Percentiles rank a stretch among this genome's conserved stretches.
phyloP scores from a whole-genome alignment of 2,113 vertebrate species.

The Lophius piscatorius region DNA sequence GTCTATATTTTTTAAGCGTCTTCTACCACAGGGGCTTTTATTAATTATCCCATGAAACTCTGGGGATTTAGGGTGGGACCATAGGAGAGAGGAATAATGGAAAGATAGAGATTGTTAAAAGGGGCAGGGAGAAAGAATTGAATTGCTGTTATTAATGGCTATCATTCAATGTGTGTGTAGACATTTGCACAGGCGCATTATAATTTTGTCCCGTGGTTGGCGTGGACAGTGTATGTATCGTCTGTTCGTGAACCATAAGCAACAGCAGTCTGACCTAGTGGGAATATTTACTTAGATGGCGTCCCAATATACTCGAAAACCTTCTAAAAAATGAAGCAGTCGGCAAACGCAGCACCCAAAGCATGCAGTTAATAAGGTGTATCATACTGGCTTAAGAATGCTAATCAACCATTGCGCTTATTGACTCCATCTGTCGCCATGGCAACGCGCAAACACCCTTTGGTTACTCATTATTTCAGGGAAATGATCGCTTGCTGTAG shows the following conservation, averaged over 20 bases:
- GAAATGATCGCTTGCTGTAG: too few species aligned
- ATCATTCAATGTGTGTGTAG: too few species aligned
- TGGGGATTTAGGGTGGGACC: slow-evolving; percentile 8
- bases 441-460: too few species aligned
- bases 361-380: too few species aligned
- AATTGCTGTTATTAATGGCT: too few species aligned
- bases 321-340: too few species aligned
- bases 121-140: not conserved
- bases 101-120: slow-evolving; percentile 1
- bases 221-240: not conserved
- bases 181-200: slow-evolving; percentile 4
- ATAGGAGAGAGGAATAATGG: slow-evolving; percentile 15
- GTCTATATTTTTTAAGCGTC: slow-evolving; percentile 45
- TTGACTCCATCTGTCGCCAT: too few species aligned
- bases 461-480: too few species aligned
- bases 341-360: too few species aligned
- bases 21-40: slow-evolving; percentile 40
- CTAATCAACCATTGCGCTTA: too few species aligned
- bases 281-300: not conserved
- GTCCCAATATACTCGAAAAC: too few species aligned
- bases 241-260: not conserved
- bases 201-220: not conserved
- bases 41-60: slow-evolving; percentile 58
- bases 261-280: not conserved
- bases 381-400: too few species aligned